phyloP scores from a whole-genome alignment of 2,888 invertebrate species.

The Monopis laevigella region DNA sequence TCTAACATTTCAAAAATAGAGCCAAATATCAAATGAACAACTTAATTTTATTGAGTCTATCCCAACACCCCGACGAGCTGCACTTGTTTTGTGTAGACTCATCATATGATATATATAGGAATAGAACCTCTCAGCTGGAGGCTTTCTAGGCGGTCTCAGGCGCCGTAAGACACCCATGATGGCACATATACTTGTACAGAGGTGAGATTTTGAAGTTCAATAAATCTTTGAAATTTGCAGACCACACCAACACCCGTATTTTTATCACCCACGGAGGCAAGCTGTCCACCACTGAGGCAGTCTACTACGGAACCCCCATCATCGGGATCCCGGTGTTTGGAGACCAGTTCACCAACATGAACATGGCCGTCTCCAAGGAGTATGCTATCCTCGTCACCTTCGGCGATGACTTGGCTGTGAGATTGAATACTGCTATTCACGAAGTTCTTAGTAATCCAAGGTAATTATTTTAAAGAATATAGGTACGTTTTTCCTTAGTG shows the following conservation, averaged over 20 bases:
- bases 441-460: conserved; percentile 37
- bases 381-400: conserved; percentile 32
- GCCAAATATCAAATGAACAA: too few species aligned
- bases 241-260: conserved; percentile 35
- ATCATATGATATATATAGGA: too few species aligned
- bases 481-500: too few species aligned
- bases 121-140: too few species aligned
- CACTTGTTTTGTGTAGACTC: too few species aligned
- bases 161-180: too few species aligned
- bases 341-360: conserved; percentile 43
- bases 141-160: too few species aligned
- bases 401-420: conserved; percentile 28
- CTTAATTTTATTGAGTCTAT: too few species aligned
- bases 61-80: too few species aligned
- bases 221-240: conserved; percentile 26
- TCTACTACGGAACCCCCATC: conserved; percentile 44
- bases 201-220: too few species aligned
- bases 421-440: conserved; percentile 28
- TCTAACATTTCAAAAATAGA: too few species aligned
- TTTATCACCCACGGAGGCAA: conserved; percentile 51
- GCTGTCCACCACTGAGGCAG: conserved; percentile 40
- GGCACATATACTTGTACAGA: too few species aligned
- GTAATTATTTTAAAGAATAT: conserved; percentile 24
- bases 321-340: conserved; percentile 40
- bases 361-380: conserved; percentile 31